Evolutionary conservation across 2,888 invertebrate species (phyloP).

Genomic region (Cordilura impudica): DNA sequence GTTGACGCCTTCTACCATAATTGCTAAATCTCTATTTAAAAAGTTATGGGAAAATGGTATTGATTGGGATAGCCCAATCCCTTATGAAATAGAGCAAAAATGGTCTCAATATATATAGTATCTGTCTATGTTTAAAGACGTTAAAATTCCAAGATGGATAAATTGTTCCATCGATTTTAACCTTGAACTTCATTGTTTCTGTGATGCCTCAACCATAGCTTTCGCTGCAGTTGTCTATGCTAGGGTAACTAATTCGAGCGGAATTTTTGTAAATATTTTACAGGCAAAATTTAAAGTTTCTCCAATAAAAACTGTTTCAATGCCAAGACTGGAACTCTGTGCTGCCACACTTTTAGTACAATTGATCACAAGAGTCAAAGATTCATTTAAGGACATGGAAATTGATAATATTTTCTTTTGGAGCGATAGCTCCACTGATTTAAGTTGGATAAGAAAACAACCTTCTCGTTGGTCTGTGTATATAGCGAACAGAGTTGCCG

Average conservation of each 20-base stretch:
- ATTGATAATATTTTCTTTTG: slow-evolving; percentile 28
- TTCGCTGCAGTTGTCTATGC: slow-evolving; percentile 20
- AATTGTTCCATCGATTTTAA: background rate
- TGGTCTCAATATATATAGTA: background rate
- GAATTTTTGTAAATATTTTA: slow-evolving; percentile 26
- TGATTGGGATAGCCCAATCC: slow-evolving; percentile 17
- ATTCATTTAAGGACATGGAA: background rate
- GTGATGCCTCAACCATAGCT: slow-evolving; percentile 27
- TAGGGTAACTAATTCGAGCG: background rate
- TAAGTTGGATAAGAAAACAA: slow-evolving; percentile 38
- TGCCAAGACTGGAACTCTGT: slow-evolving; percentile 29
- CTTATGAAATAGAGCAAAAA: background rate
- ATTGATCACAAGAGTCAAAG: background rate
- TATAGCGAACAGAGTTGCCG: slow-evolving; percentile 18
- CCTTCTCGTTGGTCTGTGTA: slow-evolving; percentile 31
- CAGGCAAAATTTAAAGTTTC: slow-evolving; percentile 45
- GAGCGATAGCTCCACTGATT: slow-evolving; percentile 38
- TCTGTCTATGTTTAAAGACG: background rate
- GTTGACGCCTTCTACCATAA: background rate
- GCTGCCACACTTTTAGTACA: slow-evolving; percentile 23
- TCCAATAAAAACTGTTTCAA: slow-evolving; percentile 30
- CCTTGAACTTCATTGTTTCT: slow-evolving; percentile 10
- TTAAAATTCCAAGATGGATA: slow-evolving; percentile 27
- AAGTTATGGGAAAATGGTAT: slow-evolving; percentile 13
- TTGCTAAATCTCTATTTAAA: slow-evolving; percentile 10